Percentiles rank a stretch among this genome's conserved stretches.
Conservation (phyloP, 2,888 invertebrate genomes). For the Hoplodrina blanda region DNA sequence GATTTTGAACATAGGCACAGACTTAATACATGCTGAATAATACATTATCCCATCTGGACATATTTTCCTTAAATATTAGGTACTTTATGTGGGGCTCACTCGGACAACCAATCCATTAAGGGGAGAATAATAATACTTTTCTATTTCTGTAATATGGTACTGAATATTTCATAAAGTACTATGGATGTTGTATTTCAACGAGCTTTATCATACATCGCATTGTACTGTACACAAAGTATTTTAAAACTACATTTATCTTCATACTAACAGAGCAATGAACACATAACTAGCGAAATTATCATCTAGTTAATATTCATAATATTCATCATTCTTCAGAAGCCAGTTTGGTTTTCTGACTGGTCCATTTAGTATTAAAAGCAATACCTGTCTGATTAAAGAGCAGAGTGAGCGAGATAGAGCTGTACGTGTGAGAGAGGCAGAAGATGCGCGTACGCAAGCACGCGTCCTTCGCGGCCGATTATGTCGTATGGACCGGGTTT, state of each 20-base stretch:
- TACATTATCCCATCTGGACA: conserved; percentile 13
- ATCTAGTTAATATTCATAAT: conserved; percentile 78
- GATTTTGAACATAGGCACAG: neutral
- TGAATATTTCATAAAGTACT: conserved; percentile 38
- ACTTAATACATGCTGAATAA: conserved; percentile 28
- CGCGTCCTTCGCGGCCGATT: conserved; percentile 86
- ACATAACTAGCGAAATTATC: conserved; percentile 67
- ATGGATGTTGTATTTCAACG: conserved; percentile 2
- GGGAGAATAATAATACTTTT: conserved; percentile 18
- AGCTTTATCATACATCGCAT: conserved; percentile 17
- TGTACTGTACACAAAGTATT: conserved; percentile 1
- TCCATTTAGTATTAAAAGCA: conserved; percentile 78
- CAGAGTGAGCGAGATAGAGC: conserved; percentile 68
- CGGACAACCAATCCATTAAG: conserved; percentile 11
- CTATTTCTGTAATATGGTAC: conserved; percentile 1
- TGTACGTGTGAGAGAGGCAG: conserved; percentile 68
- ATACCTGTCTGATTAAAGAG: conserved; percentile 74
- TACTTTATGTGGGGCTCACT: neutral
- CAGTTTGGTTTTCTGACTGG: conserved; percentile 75
- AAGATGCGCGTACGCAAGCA: conserved; percentile 83
- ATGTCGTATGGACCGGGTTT: conserved; percentile 74
- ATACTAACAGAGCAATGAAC: conserved; percentile 15
- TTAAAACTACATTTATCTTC: neutral
- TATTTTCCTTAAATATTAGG: conserved; percentile 25
- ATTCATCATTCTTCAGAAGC: conserved; percentile 76